Conservation (phyloP, 2,797 vertebrate species). For the Tokudaia tokunoshimensis region DNA sequence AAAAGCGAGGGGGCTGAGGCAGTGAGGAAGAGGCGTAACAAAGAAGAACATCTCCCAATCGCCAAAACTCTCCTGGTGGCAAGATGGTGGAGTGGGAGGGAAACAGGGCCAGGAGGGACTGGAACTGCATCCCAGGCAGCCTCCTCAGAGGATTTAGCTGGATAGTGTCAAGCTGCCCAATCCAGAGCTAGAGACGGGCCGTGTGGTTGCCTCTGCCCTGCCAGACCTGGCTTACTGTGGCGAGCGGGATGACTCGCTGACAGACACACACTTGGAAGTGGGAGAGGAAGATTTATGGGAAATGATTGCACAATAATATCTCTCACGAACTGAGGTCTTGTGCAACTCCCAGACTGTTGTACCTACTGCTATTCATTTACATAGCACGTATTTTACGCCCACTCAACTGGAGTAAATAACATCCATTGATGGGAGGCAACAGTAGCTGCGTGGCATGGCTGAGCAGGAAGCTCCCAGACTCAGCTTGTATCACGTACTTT, state of each 20-base stretch:
- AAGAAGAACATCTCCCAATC: not conserved
- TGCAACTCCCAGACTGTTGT: not conserved
- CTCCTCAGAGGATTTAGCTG: not conserved
- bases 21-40: not conserved
- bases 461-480: not conserved
- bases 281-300: constrained; percentile 32
- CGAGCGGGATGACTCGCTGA: not conserved
- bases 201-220: not conserved
- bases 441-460: not conserved
- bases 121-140: not conserved
- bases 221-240: not conserved
- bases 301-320: not conserved
- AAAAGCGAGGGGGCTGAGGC: not conserved
- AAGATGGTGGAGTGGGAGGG: not conserved
- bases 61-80: not conserved
- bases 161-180: not conserved
- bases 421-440: not conserved
- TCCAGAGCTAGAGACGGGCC: not conserved
- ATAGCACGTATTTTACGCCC: constrained; percentile 27
- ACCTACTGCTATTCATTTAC: not conserved
- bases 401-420: constrained; percentile 24
- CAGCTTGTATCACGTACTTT: not conserved
- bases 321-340: not conserved
- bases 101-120: not conserved
- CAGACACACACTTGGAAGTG: constrained; percentile 24